Percentiles rank a stretch among this genome's conserved stretches.
These are phyloP conservation scores for Eubucco bourcierii DNA, from an alignment of 2,113 vertebrate species.

Conservation along the genomic window DNA sequence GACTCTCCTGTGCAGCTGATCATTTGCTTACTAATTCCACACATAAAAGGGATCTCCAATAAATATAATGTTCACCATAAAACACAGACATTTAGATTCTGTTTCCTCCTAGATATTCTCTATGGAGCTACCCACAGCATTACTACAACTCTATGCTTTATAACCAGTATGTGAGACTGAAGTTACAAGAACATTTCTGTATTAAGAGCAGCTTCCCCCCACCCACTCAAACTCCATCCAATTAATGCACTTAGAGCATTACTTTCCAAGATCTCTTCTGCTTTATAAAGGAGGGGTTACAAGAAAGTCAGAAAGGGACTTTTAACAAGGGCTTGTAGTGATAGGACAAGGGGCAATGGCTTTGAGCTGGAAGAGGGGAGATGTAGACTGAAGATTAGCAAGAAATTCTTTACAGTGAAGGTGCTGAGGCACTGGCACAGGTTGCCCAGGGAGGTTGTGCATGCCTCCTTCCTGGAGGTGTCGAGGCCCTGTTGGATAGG, in stretches of 20 bases:
- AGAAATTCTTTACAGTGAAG: too few relatives aligned
- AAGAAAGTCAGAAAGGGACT: too few relatives aligned
- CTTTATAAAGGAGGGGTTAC: background rate
- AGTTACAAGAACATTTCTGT: background rate
- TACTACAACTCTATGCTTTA: background rate
- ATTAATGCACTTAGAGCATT: background rate
- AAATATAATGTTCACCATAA: background rate
- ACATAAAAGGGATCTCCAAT: background rate
- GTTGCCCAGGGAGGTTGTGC: too few relatives aligned
- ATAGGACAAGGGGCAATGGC: too few relatives aligned
- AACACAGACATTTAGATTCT: background rate
- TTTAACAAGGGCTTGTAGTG: too few relatives aligned
- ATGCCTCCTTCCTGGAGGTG: too few relatives aligned
- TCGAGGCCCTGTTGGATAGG: too few relatives aligned
- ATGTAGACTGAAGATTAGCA: too few relatives aligned
- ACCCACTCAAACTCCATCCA: background rate
- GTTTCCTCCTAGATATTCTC: background rate
- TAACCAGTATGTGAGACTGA: background rate
- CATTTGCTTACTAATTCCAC: conserved; percentile 8
- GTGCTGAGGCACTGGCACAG: too few relatives aligned
- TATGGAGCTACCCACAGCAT: background rate
- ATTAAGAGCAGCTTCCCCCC: background rate
- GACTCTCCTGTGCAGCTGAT: background rate
- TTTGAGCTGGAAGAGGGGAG: too few relatives aligned
- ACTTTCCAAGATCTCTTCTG: conserved; percentile 2